Evolutionary conservation across 2,113 vertebrate species (phyloP).

Genomic region (Nesospiza acunhae): DNA sequence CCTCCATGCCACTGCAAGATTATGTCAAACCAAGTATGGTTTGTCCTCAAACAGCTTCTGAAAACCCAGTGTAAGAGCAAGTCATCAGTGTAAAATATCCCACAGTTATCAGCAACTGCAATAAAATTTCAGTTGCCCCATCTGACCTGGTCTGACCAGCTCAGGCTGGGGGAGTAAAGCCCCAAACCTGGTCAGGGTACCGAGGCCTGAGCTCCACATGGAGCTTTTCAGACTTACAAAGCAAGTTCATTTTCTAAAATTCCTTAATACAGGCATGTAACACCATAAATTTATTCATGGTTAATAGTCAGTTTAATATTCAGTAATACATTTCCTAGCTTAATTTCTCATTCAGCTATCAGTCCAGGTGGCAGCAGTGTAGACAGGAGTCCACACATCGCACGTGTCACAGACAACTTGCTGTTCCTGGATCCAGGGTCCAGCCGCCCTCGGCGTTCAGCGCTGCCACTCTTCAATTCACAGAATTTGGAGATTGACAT

Average conservation of each 20-base stretch:
- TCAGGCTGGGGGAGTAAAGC: neutral
- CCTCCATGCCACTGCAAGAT: neutral
- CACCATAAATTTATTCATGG: constrained; percentile 33
- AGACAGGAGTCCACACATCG: constrained; percentile 35
- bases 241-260: neutral
- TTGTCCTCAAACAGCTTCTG: neutral
- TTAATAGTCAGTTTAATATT: constrained; percentile 53
- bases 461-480: constrained; percentile 12
- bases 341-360: constrained; percentile 52
- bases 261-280: neutral
- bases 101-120: neutral
- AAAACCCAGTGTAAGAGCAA: neutral
- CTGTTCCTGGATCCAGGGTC: neutral
- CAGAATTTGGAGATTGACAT: neutral
- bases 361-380: constrained; percentile 49
- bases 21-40: neutral
- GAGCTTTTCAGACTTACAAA: neutral
- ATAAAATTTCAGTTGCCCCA: neutral
- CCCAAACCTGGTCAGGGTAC: neutral
- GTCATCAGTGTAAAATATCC: neutral
- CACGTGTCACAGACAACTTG: constrained; percentile 30
- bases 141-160: neutral
- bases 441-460: neutral
- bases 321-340: constrained; percentile 43
- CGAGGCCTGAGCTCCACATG: rapidly evolving